Base-by-base conservation (phyloP, 2,113 vertebrate species). In the Leucoraja erinaceus region DNA sequence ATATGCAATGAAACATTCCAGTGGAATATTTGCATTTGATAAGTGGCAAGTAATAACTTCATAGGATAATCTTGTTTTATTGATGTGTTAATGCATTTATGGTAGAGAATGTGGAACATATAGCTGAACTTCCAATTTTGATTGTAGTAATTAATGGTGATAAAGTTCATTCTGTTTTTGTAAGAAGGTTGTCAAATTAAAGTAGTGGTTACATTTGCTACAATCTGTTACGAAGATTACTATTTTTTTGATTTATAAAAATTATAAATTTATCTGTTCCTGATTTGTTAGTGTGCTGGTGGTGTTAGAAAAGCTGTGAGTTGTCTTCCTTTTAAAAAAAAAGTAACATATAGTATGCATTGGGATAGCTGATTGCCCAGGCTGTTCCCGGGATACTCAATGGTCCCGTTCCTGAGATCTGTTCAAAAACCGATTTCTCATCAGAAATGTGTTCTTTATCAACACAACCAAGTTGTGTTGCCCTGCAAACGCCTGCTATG, bases 221-320 rank as follows among this genome's bases (percentile, higher is more conserved):
- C 25, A 47, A 16, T 11, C 12, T 63, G 12, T 16, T 63, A 14
- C 16, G n/a, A 86, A n/a, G n/a, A 31, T 63, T n/a, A 63, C 28
- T 54, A 86, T 86, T 86, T 25, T 20, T 83, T 77, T 86, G 56
- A 86, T 63, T 47, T 86, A 88, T 63, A 18, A 33, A 88, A 88
- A 47, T 47, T 47, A 47, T 47, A 47, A 47, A 47, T n/a, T n/a
- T 66, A 31, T 63, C 12, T 63, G 7, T 66, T n/a, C 28, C 10
- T 88, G 56, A 88, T 88, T 88, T 59, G 20, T n/a, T 28, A 86
- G 81, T 86, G 22, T 88, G 8, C 12, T n/a, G 28, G 14, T 63
- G 83, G 83, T 31, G n/a, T 88, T 31, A 61, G 20, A 2, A 56
- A 56, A 56, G 20, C 47, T 84, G 59, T 25, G 28, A 83, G 5